phyloP scores from a whole-genome alignment of 1,140 invertebrate species.

The Leguminivora glycinivorella region DNA sequence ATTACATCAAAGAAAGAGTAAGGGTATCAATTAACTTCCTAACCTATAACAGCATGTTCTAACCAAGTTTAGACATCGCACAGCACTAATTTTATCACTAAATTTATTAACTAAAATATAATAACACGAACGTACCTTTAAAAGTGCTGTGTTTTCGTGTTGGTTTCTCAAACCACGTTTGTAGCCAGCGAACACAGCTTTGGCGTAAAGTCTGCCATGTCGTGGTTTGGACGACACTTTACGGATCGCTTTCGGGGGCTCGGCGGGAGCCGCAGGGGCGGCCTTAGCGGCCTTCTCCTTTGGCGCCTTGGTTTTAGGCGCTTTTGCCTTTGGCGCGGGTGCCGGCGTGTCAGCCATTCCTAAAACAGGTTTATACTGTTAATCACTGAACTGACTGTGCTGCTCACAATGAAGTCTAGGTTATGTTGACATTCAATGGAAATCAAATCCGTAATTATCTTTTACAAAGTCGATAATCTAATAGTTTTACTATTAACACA shows the following conservation, averaged over 20 bases:
- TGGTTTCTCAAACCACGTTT: slow-evolving; percentile 98
- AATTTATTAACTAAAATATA: not conserved
- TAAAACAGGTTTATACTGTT: slow-evolving; percentile 62
- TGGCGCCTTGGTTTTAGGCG: slow-evolving; percentile 80
- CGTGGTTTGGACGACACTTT: slow-evolving; percentile 83
- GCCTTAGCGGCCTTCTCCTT: slow-evolving; percentile 80
- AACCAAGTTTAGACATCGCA: not conserved
- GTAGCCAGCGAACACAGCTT: slow-evolving; percentile 98
- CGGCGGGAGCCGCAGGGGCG: slow-evolving; percentile 70
- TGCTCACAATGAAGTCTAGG: slow-evolving; percentile 42
- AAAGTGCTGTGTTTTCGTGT: slow-evolving; percentile 96
- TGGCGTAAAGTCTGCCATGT: slow-evolving; percentile 94
- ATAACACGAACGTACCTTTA: slow-evolving; percentile 84
- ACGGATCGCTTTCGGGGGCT: slow-evolving; percentile 77
- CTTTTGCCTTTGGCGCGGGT: slow-evolving; percentile 81
- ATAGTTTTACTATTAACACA: slow-evolving; percentile 3
- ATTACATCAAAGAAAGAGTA: not conserved
- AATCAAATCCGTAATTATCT: slow-evolving; percentile 61
- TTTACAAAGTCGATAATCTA: slow-evolving; percentile 44
- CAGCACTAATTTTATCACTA: not conserved
- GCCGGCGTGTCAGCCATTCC: slow-evolving; percentile 83
- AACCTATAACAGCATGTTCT: not conserved
- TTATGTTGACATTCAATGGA: slow-evolving; percentile 70
- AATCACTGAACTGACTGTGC: slow-evolving; percentile 30
- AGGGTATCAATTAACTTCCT: not conserved